Conservation (phyloP, 2,113 vertebrate genomes). For the Pundamilia nyererei region DNA sequence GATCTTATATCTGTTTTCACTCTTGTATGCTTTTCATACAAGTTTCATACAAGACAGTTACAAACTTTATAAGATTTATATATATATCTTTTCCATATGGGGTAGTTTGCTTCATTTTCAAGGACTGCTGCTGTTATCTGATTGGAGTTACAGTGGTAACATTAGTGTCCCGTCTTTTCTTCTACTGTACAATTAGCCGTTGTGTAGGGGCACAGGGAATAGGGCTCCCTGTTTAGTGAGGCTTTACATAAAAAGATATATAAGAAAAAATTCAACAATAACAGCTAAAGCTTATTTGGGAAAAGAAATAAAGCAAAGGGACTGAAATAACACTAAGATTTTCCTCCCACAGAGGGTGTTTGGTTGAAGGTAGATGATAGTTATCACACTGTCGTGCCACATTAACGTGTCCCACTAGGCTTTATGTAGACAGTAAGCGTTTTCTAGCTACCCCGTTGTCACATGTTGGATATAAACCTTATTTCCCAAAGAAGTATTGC, state of each 20-base stretch:
- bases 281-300: not conserved
- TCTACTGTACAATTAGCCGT: not conserved
- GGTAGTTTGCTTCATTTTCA: not conserved
- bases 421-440: not conserved
- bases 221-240: not conserved
- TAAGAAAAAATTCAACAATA: not conserved
- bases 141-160: not conserved
- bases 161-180: not conserved
- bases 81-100: no score
- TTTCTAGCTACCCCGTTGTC: not conserved
- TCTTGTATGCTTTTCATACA: no score
- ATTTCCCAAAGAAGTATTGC: not conserved
- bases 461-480: not conserved
- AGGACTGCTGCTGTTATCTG: not conserved
- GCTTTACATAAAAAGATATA: not conserved
- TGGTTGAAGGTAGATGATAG: conserved; percentile 23
- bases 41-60: no score
- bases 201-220: not conserved
- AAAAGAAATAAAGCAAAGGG: not conserved
- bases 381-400: conserved; percentile 29
- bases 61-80: no score
- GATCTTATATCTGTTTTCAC: no score
- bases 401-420: not conserved
- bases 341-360: not conserved
- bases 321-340: not conserved